Evolutionary conservation across 2,797 vertebrate species (phyloP).

Genomic region (Scleropages formosus): DNA sequence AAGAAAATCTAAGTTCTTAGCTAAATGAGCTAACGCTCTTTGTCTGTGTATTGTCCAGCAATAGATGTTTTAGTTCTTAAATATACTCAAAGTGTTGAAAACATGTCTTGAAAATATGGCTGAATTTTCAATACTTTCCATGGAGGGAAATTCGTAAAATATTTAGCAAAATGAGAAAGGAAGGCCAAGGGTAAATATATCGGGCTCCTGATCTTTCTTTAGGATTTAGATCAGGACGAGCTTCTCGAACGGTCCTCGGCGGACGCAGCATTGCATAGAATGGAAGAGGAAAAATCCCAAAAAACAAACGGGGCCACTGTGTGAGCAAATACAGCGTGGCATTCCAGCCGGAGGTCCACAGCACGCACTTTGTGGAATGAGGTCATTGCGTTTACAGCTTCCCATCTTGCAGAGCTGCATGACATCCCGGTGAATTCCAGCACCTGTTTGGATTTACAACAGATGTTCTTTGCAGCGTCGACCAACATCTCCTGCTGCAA

Average conservation of each 20-base stretch:
- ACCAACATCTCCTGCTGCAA: no score
- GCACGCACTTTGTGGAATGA: background rate
- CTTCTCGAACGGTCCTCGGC: background rate
- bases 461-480: background rate
- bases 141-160: background rate
- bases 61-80: no score
- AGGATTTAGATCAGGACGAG: background rate
- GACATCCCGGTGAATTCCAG: slow-evolving; percentile 2
- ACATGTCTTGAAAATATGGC: background rate
- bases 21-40: no score
- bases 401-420: background rate
- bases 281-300: background rate
- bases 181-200: background rate
- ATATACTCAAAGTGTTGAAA: background rate
- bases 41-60: no score
- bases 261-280: background rate
- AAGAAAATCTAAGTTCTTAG: no score
- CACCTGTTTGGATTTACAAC: background rate
- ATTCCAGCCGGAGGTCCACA: slow-evolving; percentile 4
- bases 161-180: background rate
- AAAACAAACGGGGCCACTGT: background rate
- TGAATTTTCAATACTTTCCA: slow-evolving; percentile 7
- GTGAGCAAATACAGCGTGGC: background rate
- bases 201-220: background rate
- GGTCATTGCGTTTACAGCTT: background rate